Evolutionary conservation across 2,888 invertebrate genomes (phyloP).

Genomic region (Diabrotica balteata): DNA sequence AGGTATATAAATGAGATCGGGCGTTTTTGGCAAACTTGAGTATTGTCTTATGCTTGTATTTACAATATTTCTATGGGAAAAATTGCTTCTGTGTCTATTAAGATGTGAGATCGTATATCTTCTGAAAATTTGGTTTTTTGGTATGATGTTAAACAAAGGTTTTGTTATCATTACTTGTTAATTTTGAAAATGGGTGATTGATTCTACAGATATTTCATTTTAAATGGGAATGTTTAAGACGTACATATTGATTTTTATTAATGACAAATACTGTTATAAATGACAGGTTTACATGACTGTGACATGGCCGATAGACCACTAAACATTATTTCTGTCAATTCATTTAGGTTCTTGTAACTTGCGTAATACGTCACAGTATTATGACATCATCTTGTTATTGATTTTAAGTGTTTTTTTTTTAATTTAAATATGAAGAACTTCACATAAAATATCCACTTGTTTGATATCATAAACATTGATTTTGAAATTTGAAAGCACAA

Average conservation of each 20-base stretch:
- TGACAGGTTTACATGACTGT: too few species aligned
- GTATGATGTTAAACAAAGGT: slow-evolving; percentile 4
- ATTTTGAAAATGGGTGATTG: slow-evolving; percentile 12
- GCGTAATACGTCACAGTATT: too few species aligned
- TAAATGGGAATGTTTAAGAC: slow-evolving; percentile 4
- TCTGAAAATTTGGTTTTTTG: slow-evolving; percentile 19
- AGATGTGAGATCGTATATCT: slow-evolving; percentile 6
- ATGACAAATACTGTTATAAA: background rate
- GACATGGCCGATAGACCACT: too few species aligned
- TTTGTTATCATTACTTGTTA: slow-evolving; percentile 29
- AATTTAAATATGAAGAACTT: too few species aligned
- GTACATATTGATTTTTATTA: background rate
- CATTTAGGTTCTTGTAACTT: too few species aligned
- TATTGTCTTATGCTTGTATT: slow-evolving; percentile 18
- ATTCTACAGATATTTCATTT: background rate
- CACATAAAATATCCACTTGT: too few species aligned
- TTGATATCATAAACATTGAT: too few species aligned
- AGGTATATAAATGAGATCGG: slow-evolving; percentile 58
- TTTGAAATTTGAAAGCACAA: too few species aligned
- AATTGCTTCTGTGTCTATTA: slow-evolving; percentile 1
- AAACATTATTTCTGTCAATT: too few species aligned
- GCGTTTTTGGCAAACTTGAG: slow-evolving; percentile 50
- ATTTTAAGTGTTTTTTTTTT: too few species aligned
- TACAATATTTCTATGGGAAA: background rate
- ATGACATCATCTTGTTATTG: too few species aligned